Base-by-base conservation (phyloP, 2,888 invertebrate genomes). In the Pantelozetes paolii region DNA sequence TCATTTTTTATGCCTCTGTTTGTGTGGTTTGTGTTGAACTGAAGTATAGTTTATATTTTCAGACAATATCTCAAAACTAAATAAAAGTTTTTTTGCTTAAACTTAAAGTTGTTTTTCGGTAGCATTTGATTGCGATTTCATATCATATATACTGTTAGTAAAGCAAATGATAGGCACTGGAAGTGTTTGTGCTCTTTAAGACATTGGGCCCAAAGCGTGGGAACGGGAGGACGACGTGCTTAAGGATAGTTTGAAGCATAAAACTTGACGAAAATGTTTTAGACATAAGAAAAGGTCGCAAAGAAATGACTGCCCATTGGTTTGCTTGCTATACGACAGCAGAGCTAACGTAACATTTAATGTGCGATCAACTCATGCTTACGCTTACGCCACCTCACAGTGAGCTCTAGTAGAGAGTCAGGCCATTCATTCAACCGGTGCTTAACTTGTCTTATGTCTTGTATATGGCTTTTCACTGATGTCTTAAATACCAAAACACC, bases 241-340 rank as follows among this genome's bases (percentile, higher is more conserved):
- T 64, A 64, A 64, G 36, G 64, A 64, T 64, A 64, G 64, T 64
- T 64, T 64, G 64, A 59, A 59, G 59, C 59, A 59, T 59, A 59
- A 59, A 59, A 59, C 30, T 5, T 18, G 23, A 57, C 45, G 45
- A 28, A 30, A 64, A 64, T 36, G 20, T 20, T 64, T 59, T 30
- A 28, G 57, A 50, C 20, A 50, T 6, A 23, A 59, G 26, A 40
- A 64, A 64, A 64, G 64, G 64, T 64, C 64, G 64, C 64, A 23
- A 15, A 28, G 13, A 15, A 26, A 59, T 30, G 26, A 59, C 26
- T 59, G 59, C 36, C 64, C 64, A 64, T 64, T 30, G 36, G 26
- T 36, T 64, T 59, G 32, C 11, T n/a, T n/a, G n/a, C 30, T 30
- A 59, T 30, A 26, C 11, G 8, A 11, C 5, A n/a, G 18, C 23